Percentiles rank a stretch among this genome's conserved stretches.
Evolutionary conservation across 2,888 invertebrate genomes (phyloP).

Genomic region (Kryphioiulus occultus): DNA sequence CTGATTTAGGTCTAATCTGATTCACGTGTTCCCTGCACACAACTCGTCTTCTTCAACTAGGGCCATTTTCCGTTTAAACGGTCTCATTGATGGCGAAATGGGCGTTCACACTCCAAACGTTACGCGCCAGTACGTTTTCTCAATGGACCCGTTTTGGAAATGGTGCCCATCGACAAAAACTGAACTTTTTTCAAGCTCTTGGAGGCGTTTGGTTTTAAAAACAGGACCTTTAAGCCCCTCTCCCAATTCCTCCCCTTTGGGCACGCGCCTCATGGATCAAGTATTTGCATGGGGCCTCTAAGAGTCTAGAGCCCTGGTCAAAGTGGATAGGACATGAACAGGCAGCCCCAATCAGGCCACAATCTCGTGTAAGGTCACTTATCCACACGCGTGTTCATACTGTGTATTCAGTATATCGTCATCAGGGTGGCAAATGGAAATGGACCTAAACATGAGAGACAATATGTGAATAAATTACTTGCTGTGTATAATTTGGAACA

Average conservation of each 20-base stretch:
- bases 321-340: too few relatives aligned
- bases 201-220: background rate
- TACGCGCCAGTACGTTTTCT: background rate
- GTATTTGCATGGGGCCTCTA: background rate
- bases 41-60: background rate
- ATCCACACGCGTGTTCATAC: too few relatives aligned
- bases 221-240: background rate
- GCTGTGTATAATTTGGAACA: too few relatives aligned
- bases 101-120: background rate
- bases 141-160: background rate
- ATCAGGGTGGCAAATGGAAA: too few relatives aligned
- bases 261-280: background rate
- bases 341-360: too few relatives aligned
- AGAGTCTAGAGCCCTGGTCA: too few relatives aligned
- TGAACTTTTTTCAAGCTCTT: background rate
- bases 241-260: background rate
- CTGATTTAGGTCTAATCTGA: background rate
- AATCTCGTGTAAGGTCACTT: too few relatives aligned
- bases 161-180: background rate
- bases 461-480: too few relatives aligned
- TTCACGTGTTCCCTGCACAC: background rate
- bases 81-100: background rate
- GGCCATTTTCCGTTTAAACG: conserved; percentile 17
- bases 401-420: too few relatives aligned
- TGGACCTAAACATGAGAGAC: too few relatives aligned